Base-by-base conservation (phyloP, 2,113 vertebrate genomes). In the Corydoras sp. region DNA sequence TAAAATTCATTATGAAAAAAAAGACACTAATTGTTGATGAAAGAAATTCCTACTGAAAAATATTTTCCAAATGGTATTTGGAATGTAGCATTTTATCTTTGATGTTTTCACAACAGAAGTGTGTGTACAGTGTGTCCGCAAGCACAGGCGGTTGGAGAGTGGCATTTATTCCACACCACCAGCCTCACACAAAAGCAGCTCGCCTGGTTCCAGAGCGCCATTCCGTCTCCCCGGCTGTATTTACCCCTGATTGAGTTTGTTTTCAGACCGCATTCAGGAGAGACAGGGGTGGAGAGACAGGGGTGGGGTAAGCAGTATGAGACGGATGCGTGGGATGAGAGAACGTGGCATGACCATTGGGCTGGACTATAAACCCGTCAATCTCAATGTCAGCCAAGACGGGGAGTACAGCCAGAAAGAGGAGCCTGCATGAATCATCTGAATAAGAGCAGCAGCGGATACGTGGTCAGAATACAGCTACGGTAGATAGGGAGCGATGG, bases 341-440 rank as follows among this genome's bases (percentile, higher is more conserved):
- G 51, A 12, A 55, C 62, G 32, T n/a, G 50, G 10, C 51, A 69
- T 14, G 10, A 24, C 30, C 10, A 14, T 49, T 24, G 51, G 58
- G 32, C 67, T 64, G 51, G 48, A 66, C 10, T n/a, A 53, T 59
- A 54, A 67, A 56, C 59, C 49, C 1, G 53, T 66, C 74, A 63
- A 58, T 73, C 73, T 76, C 62, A 76, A 66, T 66, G 58, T 73
- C 69, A 76, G 73, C 62, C 51, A 73, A 76, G 65, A 65, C 58
- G 18, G 61, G 56, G 55, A 68, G 32, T 18, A 58, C 55, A 51
- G 61, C 53, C 76, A 78, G 62, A 51, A 60, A 61, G 18, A 72
- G 5, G 56, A 6, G 43, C 13, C 14, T 49, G 54, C 48, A 32
- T 58, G 59, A 24, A n/a, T 62, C 31, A 55, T 68, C 24, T 61